These are phyloP conservation scores for Chaetodon trifascialis DNA, from an alignment of 2,113 vertebrate genomes.

Conservation along the genomic window DNA sequence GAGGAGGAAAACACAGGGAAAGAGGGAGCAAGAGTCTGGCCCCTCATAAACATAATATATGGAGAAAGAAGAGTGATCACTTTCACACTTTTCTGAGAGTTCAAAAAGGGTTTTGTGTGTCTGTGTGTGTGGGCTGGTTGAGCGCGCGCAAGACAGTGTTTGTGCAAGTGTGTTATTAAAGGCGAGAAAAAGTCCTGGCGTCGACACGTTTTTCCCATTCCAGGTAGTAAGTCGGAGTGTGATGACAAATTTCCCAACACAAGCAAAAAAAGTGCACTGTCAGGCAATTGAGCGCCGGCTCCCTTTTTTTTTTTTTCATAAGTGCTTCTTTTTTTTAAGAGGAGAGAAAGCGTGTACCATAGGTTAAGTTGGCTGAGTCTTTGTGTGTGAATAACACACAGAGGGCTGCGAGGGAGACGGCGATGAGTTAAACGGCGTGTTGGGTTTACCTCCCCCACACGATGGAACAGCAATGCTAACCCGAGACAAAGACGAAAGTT, in stretches of 20 bases:
- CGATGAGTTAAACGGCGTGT: slow-evolving; percentile 64
- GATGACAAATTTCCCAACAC: slow-evolving; percentile 84
- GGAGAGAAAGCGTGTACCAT: slow-evolving; percentile 61
- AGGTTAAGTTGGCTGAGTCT: slow-evolving; percentile 71
- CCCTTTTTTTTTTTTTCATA: slow-evolving; percentile 66
- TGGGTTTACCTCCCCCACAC: slow-evolving; percentile 61
- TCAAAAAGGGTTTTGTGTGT: slow-evolving; percentile 39
- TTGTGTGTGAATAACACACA: slow-evolving; percentile 33
- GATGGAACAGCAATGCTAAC: slow-evolving; percentile 52
- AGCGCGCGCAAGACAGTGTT: slow-evolving; percentile 45
- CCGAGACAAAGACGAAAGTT: slow-evolving; percentile 47
- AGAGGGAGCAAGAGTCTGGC: slow-evolving; percentile 8
- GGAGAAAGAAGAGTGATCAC: slow-evolving; percentile 46
- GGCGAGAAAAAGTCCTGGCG: slow-evolving; percentile 78
- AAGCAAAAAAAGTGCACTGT: slow-evolving; percentile 84
- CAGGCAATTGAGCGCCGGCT: slow-evolving; percentile 76
- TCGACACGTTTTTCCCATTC: slow-evolving; percentile 80
- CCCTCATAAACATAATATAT: slow-evolving; percentile 45
- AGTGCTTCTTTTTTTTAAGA: slow-evolving; percentile 71
- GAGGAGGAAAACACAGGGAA: slow-evolving; percentile 12
- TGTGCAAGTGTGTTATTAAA: slow-evolving; percentile 78
- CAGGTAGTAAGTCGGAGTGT: slow-evolving; percentile 83
- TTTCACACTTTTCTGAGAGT: slow-evolving; percentile 58
- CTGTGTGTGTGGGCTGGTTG: slow-evolving; percentile 27
- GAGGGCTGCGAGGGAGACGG: slow-evolving; percentile 47